Base-by-base conservation (phyloP, 2,113 vertebrate genomes). In the Vanacampus margaritifer region DNA sequence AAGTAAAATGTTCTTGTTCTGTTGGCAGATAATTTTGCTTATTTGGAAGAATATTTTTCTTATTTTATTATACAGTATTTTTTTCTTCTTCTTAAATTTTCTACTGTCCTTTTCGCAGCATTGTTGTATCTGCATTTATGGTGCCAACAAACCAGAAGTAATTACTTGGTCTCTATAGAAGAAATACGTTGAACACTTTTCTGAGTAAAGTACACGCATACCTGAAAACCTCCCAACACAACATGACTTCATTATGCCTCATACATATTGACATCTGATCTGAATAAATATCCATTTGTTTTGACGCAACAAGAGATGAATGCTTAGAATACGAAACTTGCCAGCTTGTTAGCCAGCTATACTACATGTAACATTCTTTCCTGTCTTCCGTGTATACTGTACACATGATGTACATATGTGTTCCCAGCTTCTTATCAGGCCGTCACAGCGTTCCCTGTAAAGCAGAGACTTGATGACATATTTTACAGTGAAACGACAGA, bases 341-440 rank as follows among this genome's bases (percentile, higher is more conserved):
- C 11, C 12, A 13, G 28, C n/a, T 46, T 69, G 65, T 70, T 56
- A 64, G 35, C 23, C 54, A 65, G 19, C 59, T 26, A 68, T 65
- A 58, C 67, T 64, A 74, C 77, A 77, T 73, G 81, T 80, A 82
- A 87, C 78, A 89, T 80, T 89, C 76, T 86, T 86, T 80, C 80
- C 74, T 75, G 79, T 79, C 77, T 83, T 77, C 69, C 65, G 72
- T 43, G 71, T n/a, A n/a, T n/a, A n/a, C n/a, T 80, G 64, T 81
- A 76, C 69, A 72, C 68, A 39, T 11, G 75, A 88, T 82, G 85
- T 89, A 87, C 89, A 86, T 88, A 89, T 90, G 83, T 79, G 81
- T 87, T 86, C 88, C 88, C 85, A 88, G 85, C 86, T 74, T 78
- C 89, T 93, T 91, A 91, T 92, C 90, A 86, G 81, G 53, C 67